Evolutionary conservation across 2,113 vertebrate species (phyloP).

Genomic region (Abramis brama): DNA sequence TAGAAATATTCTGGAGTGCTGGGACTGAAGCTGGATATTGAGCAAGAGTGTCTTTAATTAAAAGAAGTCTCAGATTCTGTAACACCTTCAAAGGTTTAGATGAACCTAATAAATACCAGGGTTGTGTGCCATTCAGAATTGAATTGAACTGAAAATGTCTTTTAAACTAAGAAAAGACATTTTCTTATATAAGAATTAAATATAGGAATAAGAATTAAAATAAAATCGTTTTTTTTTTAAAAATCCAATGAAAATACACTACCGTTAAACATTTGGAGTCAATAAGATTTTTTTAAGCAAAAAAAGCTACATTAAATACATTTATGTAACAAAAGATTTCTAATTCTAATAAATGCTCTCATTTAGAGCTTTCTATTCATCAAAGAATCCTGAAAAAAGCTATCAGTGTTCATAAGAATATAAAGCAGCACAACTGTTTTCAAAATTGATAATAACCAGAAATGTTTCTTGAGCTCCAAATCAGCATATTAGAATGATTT

Average conservation of each 20-base stretch:
- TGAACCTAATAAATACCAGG: neutral
- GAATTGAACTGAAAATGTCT: neutral
- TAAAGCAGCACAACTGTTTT: neutral
- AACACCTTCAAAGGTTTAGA: neutral
- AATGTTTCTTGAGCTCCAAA: neutral
- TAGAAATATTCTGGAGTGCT: conserved; percentile 8
- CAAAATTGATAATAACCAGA: neutral
- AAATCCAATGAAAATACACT: neutral
- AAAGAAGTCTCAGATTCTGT: neutral
- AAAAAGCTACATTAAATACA: neutral
- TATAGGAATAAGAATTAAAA: neutral
- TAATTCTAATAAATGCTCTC: neutral
- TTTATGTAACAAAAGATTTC: neutral
- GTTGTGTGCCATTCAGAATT: neutral
- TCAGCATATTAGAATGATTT: no score
- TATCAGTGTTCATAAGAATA: neutral
- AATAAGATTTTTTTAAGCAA: neutral
- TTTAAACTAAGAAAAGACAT: neutral
- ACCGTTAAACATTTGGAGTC: neutral
- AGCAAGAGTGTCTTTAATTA: conserved; percentile 4
- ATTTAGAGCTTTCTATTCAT: neutral
- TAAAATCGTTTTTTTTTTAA: no score
- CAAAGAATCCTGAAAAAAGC: neutral
- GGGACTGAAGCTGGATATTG: neutral
- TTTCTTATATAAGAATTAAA: no score